These are phyloP conservation scores for Gambelia wislizenii DNA, from an alignment of 2,797 vertebrate species.

Conservation along the genomic window DNA sequence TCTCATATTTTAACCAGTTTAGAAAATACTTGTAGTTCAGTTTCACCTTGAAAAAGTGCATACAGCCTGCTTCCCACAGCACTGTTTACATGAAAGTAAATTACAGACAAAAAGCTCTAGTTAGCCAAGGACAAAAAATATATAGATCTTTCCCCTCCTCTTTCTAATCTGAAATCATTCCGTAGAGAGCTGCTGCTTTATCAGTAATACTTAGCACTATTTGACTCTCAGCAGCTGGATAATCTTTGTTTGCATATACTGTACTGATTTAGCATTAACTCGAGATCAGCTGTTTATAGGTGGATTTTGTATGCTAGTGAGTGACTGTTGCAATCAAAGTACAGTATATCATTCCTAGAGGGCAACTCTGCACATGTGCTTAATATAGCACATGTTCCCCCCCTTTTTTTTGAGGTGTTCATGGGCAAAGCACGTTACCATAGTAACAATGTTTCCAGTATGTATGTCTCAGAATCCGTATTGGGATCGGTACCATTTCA, in stretches of 20 bases:
- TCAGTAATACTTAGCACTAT: conserved; percentile 33
- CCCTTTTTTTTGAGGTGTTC: not conserved
- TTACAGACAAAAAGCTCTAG: conserved; percentile 40
- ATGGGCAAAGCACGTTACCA: not conserved
- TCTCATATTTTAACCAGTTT: not conserved
- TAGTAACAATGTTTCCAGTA: not conserved
- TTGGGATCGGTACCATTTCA: not conserved
- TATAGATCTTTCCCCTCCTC: conserved; percentile 20
- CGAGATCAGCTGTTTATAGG: conserved; percentile 41
- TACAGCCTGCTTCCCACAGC: conserved; percentile 1
- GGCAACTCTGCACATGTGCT: conserved; percentile 8
- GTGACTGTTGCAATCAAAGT: conserved; percentile 35
- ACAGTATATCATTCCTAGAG: conserved; percentile 18
- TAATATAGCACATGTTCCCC: not conserved
- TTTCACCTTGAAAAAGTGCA: conserved; percentile 26
- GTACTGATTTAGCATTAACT: conserved; percentile 39
- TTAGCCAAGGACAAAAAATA: conserved; percentile 52
- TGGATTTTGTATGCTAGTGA: conserved; percentile 4
- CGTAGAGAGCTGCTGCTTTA: conserved; percentile 34
- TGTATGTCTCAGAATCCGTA: not conserved
- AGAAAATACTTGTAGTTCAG: conserved; percentile 1
- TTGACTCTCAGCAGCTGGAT: conserved; percentile 49
- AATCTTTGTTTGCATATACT: conserved; percentile 51
- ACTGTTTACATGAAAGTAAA: conserved; percentile 26
- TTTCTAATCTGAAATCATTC: conserved; percentile 41